A percentile compares a stretch with the other conserved stretches of the same genome.
These are phyloP conservation scores for Pelmatolapia mariae DNA, from an alignment of 2,113 vertebrate genomes.

Conservation along the genomic window DNA sequence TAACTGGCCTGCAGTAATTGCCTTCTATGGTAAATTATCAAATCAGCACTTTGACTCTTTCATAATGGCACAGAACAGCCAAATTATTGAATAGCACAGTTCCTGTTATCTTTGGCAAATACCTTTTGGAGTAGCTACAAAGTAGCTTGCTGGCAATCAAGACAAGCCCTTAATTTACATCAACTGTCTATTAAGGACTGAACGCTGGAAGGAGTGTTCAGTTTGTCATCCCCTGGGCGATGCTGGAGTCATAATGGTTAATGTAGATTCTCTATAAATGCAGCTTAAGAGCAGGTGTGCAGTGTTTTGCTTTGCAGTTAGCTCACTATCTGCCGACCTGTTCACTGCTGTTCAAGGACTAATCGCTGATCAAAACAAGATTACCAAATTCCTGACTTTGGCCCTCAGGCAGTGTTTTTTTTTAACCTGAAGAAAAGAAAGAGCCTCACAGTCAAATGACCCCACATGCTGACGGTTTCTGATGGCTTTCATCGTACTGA, in stretches of 20 bases:
- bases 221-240: constrained; percentile 17
- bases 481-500: not conserved
- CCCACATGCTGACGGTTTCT: not conserved
- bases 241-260: not conserved
- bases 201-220: not conserved
- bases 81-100: constrained; percentile 20
- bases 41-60: constrained; percentile 21
- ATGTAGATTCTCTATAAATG: not conserved
- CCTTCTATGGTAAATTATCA: not conserved
- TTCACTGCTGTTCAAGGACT: constrained; percentile 53
- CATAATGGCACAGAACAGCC: not conserved
- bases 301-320: constrained; percentile 23
- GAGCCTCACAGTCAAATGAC: not conserved
- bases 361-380: constrained; percentile 68
- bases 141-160: constrained; percentile 27
- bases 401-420: constrained; percentile 45
- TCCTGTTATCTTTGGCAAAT: constrained; percentile 42
- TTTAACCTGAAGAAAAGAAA: not conserved
- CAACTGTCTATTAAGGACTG: not conserved
- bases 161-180: not conserved
- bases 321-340: constrained; percentile 57
- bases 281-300: constrained; percentile 41
- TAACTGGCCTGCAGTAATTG: not conserved
- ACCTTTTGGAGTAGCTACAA: constrained; percentile 12
- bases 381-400: constrained; percentile 44